A percentile compares a stretch with the other conserved stretches of the same genome.
phyloP scores from a whole-genome alignment of 2,113 vertebrate species.

The Saimiri boliviensis region DNA sequence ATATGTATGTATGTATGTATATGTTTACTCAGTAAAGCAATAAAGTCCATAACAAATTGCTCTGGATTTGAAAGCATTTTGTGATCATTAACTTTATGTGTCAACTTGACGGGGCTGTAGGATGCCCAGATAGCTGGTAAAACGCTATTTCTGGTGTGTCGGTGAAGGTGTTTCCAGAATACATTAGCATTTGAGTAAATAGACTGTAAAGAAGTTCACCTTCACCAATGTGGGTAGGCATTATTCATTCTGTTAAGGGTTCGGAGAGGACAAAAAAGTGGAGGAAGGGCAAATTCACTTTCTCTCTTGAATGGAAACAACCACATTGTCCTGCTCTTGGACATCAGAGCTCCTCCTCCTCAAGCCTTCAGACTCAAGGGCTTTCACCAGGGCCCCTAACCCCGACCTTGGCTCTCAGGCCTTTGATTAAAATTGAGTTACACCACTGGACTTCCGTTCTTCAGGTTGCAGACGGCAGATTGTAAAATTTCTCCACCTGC shows the following conservation, averaged over 20 bases:
- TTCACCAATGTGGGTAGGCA: background rate
- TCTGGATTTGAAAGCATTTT: background rate
- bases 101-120: background rate
- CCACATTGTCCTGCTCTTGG: background rate
- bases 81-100: background rate
- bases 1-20: no score
- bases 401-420: background rate
- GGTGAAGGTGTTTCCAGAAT: background rate
- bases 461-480: background rate
- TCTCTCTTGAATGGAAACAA: background rate
- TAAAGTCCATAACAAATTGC: background rate
- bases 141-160: background rate
- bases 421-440: background rate
- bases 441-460: background rate
- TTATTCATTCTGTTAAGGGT: background rate
- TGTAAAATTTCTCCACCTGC: background rate
- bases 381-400: accelerated
- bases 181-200: background rate
- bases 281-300: background rate
- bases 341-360: background rate
- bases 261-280: background rate
- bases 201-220: background rate
- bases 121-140: background rate
- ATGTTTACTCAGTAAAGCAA: background rate
- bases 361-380: background rate